Conservation (phyloP, 2,797 vertebrate genomes). For the Leuciscus waleckii region DNA sequence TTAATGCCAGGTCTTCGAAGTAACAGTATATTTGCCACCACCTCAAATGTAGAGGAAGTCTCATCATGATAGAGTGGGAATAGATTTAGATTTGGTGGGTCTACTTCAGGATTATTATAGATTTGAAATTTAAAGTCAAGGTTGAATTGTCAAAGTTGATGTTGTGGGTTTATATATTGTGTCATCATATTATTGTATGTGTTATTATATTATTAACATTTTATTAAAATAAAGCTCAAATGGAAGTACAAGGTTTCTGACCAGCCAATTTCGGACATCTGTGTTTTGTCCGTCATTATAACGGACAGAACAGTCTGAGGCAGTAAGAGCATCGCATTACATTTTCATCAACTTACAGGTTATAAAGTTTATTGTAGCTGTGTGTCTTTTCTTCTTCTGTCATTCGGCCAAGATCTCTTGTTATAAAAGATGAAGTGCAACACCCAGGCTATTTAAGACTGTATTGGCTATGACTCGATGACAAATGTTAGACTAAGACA, state of each 20-base stretch:
- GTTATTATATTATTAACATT: neutral
- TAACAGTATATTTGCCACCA: slow-evolving; percentile 28
- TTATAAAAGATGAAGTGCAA: neutral
- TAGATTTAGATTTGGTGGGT: slow-evolving; percentile 2
- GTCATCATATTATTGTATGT: too few relatives aligned
- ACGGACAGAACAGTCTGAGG: neutral
- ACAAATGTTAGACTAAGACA: neutral
- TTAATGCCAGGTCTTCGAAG: slow-evolving; percentile 6
- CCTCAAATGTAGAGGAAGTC: slow-evolving; percentile 2
- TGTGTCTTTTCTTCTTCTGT: neutral
- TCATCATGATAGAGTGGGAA: neutral
- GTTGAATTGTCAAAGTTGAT: neutral
- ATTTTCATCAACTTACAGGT: neutral
- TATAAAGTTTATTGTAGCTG: neutral
- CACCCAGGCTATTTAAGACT: neutral
- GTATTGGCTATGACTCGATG: neutral
- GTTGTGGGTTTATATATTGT: neutral
- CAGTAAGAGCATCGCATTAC: neutral
- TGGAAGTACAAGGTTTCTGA: neutral
- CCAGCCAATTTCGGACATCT: neutral
- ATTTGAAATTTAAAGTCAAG: neutral
- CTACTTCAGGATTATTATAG: neutral
- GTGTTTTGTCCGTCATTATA: too few relatives aligned
- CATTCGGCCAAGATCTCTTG: neutral
- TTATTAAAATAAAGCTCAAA: neutral